These are phyloP conservation scores for Empidonax alnorum DNA, from an alignment of 2,113 vertebrate genomes.

Conservation along the genomic window DNA sequence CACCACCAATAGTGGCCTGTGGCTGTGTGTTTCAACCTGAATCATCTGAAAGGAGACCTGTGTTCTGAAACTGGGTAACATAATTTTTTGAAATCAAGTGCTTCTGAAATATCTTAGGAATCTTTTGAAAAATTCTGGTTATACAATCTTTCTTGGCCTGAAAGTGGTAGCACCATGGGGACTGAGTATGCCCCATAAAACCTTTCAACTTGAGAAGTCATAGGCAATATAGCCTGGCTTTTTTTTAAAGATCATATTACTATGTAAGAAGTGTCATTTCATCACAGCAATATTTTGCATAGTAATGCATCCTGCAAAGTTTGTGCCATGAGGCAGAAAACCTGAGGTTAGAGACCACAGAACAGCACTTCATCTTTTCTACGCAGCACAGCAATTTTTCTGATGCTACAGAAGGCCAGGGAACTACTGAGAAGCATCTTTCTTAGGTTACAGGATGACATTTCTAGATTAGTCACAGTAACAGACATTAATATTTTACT, in stretches of 20 bases:
- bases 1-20: neutral
- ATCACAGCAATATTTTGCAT: neutral
- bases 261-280: neutral
- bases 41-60: neutral
- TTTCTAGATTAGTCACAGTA: slow-evolving; percentile 41
- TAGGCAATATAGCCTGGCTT: neutral
- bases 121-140: neutral
- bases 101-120: neutral
- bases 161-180: neutral
- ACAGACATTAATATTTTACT: slow-evolving; percentile 37
- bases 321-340: neutral
- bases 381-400: neutral
- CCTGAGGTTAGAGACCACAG: neutral
- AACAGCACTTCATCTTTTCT: neutral
- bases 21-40: neutral
- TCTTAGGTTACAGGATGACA: neutral
- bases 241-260: neutral
- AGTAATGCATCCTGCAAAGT: neutral
- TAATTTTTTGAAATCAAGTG: neutral
- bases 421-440: neutral
- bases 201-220: neutral
- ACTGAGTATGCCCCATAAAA: neutral
- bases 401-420: neutral
- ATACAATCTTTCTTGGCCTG: neutral
- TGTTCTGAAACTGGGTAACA: neutral